Evolutionary conservation across 2,113 vertebrate genomes (phyloP).

Genomic region (Oryzias javanicus): DNA sequence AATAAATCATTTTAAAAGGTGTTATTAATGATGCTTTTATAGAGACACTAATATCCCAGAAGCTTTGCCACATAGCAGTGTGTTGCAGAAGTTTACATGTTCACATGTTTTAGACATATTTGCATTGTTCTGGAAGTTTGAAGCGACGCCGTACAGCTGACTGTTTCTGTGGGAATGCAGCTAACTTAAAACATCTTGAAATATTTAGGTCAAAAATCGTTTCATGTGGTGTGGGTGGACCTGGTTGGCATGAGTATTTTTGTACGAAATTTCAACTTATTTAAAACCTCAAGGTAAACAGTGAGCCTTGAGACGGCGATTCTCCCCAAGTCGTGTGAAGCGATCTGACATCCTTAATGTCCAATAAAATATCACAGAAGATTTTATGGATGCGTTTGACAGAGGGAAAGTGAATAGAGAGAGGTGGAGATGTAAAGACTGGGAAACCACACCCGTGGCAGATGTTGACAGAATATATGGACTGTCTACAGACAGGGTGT

Average conservation of each 20-base stretch:
- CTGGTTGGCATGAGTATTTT: constrained; percentile 21
- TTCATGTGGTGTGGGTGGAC: constrained; percentile 35
- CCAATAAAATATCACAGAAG: constrained; percentile 48
- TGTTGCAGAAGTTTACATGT: background rate
- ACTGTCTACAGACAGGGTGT: constrained; percentile 57
- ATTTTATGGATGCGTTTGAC: constrained; percentile 32
- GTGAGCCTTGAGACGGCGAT: constrained; percentile 18
- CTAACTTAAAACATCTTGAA: constrained; percentile 27
- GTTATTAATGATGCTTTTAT: constrained; percentile 45
- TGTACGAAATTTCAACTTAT: constrained; percentile 20
- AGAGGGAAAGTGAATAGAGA: constrained; percentile 26
- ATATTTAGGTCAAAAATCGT: constrained; percentile 14
- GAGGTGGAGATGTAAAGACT: constrained; percentile 41
- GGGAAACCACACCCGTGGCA: constrained; percentile 64
- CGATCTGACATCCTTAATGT: constrained; percentile 44
- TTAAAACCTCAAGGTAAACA: constrained; percentile 39
- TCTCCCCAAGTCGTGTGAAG: constrained; percentile 23
- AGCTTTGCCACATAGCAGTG: constrained; percentile 7
- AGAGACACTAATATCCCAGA: too few relatives aligned
- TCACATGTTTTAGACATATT: background rate
- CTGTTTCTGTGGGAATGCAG: constrained; percentile 10
- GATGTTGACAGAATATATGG: constrained; percentile 46
- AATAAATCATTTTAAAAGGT: constrained; percentile 32
- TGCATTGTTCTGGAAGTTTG: background rate
- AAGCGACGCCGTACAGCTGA: constrained; percentile 4